Evolutionary conservation across 2,888 invertebrate genomes (phyloP).

Genomic region (Cactoblastis cactorum): DNA sequence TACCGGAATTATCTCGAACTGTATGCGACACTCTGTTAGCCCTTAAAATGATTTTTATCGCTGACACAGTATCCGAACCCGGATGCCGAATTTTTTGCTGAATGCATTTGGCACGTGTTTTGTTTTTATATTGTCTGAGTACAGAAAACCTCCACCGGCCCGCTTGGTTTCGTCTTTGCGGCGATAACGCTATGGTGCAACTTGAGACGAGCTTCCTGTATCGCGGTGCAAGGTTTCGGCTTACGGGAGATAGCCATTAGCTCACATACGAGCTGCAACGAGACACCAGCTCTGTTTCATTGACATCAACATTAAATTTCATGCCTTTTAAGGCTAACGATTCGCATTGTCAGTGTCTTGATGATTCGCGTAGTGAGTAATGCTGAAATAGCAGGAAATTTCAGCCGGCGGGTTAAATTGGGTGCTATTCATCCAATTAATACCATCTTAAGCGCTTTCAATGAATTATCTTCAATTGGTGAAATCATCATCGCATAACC

Average conservation of each 20-base stretch:
- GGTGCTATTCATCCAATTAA: slow-evolving; percentile 47
- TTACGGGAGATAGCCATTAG: slow-evolving; percentile 19
- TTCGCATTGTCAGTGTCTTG: slow-evolving; percentile 15
- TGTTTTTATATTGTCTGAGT: slow-evolving; percentile 31
- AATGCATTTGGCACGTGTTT: slow-evolving; percentile 50
- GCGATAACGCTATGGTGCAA: slow-evolving; percentile 32
- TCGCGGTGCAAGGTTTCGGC: slow-evolving; percentile 36
- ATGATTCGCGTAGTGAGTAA: slow-evolving; percentile 18
- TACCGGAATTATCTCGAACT: slow-evolving; percentile 45
- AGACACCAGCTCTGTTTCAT: slow-evolving; percentile 47
- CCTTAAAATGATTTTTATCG: slow-evolving; percentile 49
- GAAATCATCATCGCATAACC: slow-evolving; percentile 36
- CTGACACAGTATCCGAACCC: slow-evolving; percentile 41
- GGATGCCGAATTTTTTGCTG: slow-evolving; percentile 41
- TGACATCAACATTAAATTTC: slow-evolving; percentile 49
- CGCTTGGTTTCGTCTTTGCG: slow-evolving; percentile 17
- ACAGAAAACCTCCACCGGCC: slow-evolving; percentile 12
- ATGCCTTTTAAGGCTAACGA: slow-evolving; percentile 33
- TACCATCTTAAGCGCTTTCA: slow-evolving; percentile 35
- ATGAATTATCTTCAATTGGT: slow-evolving; percentile 52
- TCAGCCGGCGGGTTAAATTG: slow-evolving; percentile 29
- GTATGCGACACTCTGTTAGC: slow-evolving; percentile 40
- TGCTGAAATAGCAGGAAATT: slow-evolving; percentile 21
- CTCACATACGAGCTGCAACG: slow-evolving; percentile 37
- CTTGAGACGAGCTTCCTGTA: slow-evolving; percentile 48